phyloP scores from a whole-genome alignment of 1,140 invertebrate genomes.

The Aphaenogaster floridana region DNA sequence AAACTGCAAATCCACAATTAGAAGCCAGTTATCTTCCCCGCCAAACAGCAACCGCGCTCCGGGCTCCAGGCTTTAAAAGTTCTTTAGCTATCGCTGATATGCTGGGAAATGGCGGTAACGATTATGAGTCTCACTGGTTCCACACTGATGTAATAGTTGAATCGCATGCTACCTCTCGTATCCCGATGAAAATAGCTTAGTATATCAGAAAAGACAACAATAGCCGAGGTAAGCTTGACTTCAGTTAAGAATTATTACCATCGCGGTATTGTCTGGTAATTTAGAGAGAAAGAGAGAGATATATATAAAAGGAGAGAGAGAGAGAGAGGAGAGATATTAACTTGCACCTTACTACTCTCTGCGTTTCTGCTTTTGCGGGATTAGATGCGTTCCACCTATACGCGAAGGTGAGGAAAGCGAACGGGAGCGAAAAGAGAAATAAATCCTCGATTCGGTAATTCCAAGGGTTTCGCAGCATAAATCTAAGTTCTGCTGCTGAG shows the following conservation, averaged over 20 bases:
- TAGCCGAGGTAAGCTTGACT: slow-evolving; percentile 34
- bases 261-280: slow-evolving; percentile 17
- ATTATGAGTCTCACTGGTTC: slow-evolving; percentile 60
- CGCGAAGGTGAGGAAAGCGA: slow-evolving; percentile 46
- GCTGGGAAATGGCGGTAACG: slow-evolving; percentile 54
- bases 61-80: slow-evolving; percentile 18
- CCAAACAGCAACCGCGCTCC: slow-evolving; percentile 9
- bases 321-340: slow-evolving; percentile 5
- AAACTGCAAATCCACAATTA: slow-evolving; percentile 66
- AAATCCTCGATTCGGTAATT: slow-evolving; percentile 86
- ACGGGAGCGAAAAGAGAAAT: slow-evolving; percentile 75
- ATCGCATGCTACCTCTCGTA: slow-evolving; percentile 54
- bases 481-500: slow-evolving; percentile 85
- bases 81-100: slow-evolving; percentile 30
- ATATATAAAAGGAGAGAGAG: neutral
- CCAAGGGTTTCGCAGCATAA: slow-evolving; percentile 84
- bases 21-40: slow-evolving; percentile 24
- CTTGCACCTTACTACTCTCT: neutral
- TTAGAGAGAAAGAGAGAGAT: neutral
- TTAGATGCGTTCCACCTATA: slow-evolving; percentile 47
- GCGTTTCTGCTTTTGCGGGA: slow-evolving; percentile 28
- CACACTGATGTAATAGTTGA: slow-evolving; percentile 56
- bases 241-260: slow-evolving; percentile 50
- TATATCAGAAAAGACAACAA: slow-evolving; percentile 53
- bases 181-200: slow-evolving; percentile 46